Evolutionary conservation across 2,797 vertebrate genomes (phyloP).

Genomic region (Arnoldichthys spilopterus): DNA sequence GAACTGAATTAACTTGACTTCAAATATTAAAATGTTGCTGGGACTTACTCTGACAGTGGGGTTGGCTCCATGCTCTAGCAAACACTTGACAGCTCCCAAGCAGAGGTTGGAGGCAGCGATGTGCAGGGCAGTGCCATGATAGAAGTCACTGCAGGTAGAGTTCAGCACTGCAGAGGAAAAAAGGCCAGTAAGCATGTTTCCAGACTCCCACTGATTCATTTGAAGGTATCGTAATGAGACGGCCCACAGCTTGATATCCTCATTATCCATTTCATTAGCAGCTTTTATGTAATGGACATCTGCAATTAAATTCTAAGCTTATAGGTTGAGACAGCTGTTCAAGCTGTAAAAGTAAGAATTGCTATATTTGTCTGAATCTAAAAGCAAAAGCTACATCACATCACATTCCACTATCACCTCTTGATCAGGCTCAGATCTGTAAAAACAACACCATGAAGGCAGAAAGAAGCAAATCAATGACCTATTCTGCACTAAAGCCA

Average conservation of each 20-base stretch:
- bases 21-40: neutral
- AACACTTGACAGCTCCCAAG: slow-evolving; percentile 88
- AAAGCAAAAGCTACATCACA: neutral
- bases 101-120: slow-evolving; percentile 94
- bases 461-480: neutral
- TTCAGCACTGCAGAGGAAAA: slow-evolving; percentile 81
- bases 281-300: neutral
- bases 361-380: neutral
- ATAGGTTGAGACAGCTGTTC: neutral
- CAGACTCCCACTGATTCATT: neutral
- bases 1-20: neutral
- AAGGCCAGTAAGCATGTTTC: neutral
- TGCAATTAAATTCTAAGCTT: neutral
- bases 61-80: slow-evolving; percentile 91
- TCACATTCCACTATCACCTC: neutral
- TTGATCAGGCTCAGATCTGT: neutral
- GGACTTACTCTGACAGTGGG: slow-evolving; percentile 82
- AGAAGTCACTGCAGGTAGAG: slow-evolving; percentile 92
- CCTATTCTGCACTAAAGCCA: neutral
- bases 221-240: neutral
- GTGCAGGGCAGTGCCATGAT: slow-evolving; percentile 91
- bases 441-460: slow-evolving; percentile 1
- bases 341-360: neutral
- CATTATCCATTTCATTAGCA: slow-evolving; percentile 11
- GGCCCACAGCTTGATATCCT: slow-evolving; percentile 7